Evolutionary conservation across 2,888 invertebrate genomes (phyloP).

Genomic region (Tenthredo scrophulariae): DNA sequence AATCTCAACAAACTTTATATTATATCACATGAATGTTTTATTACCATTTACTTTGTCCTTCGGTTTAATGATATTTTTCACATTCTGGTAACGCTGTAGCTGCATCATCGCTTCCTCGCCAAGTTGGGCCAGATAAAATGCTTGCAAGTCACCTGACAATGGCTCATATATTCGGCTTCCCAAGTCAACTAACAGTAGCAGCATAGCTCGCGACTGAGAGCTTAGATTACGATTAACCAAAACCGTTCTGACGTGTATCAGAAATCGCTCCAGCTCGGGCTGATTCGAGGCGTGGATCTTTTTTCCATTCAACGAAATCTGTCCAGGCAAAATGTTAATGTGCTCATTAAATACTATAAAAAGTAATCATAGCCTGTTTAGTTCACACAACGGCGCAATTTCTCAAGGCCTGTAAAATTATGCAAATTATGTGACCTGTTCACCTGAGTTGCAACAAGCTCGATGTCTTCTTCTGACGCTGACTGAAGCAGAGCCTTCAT

Average conservation of each 20-base stretch:
- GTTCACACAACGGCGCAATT: not conserved
- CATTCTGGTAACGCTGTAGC: conserved; percentile 64
- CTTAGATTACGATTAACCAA: conserved; percentile 73
- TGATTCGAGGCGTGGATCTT: conserved; percentile 66
- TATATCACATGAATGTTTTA: conserved; percentile 14
- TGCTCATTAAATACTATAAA: not conserved
- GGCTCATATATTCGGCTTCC: conserved; percentile 73
- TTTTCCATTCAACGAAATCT: conserved; percentile 76
- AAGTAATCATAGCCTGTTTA: not conserved
- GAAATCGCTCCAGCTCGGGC: conserved; percentile 70
- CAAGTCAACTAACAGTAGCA: conserved; percentile 77
- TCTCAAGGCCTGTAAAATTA: not conserved
- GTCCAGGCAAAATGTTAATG: conserved; percentile 58
- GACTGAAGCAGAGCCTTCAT: conserved; percentile 76
- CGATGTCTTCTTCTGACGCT: conserved; percentile 73
- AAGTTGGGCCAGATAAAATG: conserved; percentile 75
- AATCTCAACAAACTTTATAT: not conserved
- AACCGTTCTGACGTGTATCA: conserved; percentile 71
- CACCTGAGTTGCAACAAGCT: conserved; percentile 77
- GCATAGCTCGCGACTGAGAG: conserved; percentile 73
- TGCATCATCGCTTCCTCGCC: conserved; percentile 71
- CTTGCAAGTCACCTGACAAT: conserved; percentile 73
- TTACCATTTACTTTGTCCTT: conserved; percentile 37
- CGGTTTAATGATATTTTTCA: conserved; percentile 22
- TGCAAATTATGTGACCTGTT: not conserved